Evolutionary conservation across 1,140 invertebrate genomes (phyloP).

Genomic region (Neuroterus valhalla): DNA sequence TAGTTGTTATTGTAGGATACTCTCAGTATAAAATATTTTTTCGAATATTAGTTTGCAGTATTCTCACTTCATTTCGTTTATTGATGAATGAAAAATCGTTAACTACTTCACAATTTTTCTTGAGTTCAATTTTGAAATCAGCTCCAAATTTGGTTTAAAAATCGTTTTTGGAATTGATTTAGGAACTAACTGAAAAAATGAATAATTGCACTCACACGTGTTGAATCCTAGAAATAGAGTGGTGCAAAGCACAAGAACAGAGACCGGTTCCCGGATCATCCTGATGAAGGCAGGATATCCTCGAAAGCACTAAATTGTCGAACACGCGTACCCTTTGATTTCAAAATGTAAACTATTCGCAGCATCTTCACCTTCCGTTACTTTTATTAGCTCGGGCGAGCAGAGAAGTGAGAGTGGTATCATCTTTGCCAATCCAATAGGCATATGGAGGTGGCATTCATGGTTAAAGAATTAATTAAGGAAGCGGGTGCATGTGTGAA

Average conservation of each 20-base stretch:
- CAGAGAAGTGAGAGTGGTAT: slow-evolving; percentile 48
- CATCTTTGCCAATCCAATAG: slow-evolving; percentile 41
- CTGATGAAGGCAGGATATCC: slow-evolving; percentile 1
- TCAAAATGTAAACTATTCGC: slow-evolving; percentile 61
- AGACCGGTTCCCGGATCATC: slow-evolving; percentile 9
- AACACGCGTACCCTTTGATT: slow-evolving; percentile 46
- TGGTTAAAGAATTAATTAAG: slow-evolving; percentile 31
- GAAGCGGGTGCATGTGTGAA: slow-evolving; percentile 28
- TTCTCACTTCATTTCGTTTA: no score
- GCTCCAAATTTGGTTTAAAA: no score
- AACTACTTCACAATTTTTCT: no score
- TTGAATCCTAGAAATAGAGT: slow-evolving; percentile 7
- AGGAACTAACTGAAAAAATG: not conserved
- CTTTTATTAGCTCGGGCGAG: slow-evolving; percentile 66
- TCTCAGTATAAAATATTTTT: no score
- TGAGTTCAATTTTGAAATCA: no score
- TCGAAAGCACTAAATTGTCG: slow-evolving; percentile 11
- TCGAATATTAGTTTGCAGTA: no score
- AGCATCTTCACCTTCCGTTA: slow-evolving; percentile 49
- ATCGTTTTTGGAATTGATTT: no score
- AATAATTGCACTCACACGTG: not conserved
- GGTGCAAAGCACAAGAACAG: slow-evolving; percentile 7
- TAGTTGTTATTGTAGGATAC: no score
- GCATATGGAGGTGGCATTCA: slow-evolving; percentile 36
- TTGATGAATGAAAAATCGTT: no score